Percentiles rank a stretch among this genome's conserved stretches.
phyloP scores from a whole-genome alignment of 2,888 invertebrate species.

The Arrhopalites spinosus region DNA sequence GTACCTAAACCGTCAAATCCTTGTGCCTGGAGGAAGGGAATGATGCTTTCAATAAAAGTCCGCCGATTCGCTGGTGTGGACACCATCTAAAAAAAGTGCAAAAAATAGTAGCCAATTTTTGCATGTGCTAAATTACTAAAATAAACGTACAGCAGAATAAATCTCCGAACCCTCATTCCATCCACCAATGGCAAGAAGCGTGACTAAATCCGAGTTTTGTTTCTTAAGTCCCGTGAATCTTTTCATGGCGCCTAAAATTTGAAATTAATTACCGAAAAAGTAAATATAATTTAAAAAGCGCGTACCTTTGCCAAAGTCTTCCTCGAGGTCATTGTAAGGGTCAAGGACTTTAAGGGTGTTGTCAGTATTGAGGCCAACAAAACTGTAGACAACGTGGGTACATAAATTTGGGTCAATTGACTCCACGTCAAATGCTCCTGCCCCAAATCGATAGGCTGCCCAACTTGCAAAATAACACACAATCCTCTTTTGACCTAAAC shows the following conservation, averaged over 20 bases:
- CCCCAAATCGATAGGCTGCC: slow-evolving; percentile 70
- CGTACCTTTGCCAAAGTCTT: slow-evolving; percentile 64
- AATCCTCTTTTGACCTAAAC: slow-evolving; percentile 61
- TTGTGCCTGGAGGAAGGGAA: slow-evolving; percentile 64
- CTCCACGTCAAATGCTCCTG: slow-evolving; percentile 70
- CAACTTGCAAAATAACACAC: slow-evolving; percentile 79
- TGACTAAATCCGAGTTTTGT: slow-evolving; percentile 58
- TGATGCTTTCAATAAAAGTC: slow-evolving; percentile 65
- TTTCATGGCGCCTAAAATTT: slow-evolving; percentile 57
- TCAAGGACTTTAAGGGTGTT: slow-evolving; percentile 60
- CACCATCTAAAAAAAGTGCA: slow-evolving; percentile 58
- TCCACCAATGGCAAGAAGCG: slow-evolving; percentile 59
- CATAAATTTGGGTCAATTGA: slow-evolving; percentile 72
- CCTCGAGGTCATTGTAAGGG: slow-evolving; percentile 65
- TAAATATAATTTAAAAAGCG: too few relatives aligned
- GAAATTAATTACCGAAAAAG: too few relatives aligned
- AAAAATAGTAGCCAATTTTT: not conserved
- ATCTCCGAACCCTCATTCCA: slow-evolving; percentile 66
- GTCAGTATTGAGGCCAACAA: slow-evolving; percentile 68
- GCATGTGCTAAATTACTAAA: not conserved
- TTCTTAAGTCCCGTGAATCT: slow-evolving; percentile 58
- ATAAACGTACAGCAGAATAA: slow-evolving; percentile 63
- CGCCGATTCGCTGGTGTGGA: slow-evolving; percentile 59
- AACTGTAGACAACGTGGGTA: slow-evolving; percentile 76
- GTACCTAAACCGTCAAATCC: slow-evolving; percentile 69